phyloP scores from a whole-genome alignment of 1,140 invertebrate species.

The Nomia melanderi region DNA sequence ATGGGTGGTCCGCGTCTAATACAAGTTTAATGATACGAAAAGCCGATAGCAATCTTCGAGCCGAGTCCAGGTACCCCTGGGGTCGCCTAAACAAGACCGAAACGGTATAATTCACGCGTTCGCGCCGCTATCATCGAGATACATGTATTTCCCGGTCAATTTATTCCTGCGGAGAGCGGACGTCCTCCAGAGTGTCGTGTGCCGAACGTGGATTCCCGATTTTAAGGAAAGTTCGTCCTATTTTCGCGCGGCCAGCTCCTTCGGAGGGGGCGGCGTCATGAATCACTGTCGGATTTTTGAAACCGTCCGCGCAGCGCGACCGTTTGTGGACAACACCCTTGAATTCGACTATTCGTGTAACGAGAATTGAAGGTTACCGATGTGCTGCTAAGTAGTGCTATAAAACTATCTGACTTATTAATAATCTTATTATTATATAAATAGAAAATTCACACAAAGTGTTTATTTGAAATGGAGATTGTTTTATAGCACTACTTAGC shows the following conservation, averaged over 20 bases:
- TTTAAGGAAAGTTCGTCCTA: constrained; percentile 50
- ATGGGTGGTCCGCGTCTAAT: neutral
- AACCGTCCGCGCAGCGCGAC: too few relatives aligned
- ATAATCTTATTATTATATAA: too few relatives aligned
- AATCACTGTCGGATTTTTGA: constrained; percentile 48
- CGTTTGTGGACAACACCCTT: too few relatives aligned
- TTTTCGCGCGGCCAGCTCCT: constrained; percentile 42
- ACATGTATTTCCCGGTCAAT: constrained; percentile 45
- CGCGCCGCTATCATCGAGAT: constrained; percentile 31
- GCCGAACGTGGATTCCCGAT: constrained; percentile 38
- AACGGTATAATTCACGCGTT: constrained; percentile 49
- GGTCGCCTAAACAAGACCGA: neutral
- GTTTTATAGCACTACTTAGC: too few relatives aligned
- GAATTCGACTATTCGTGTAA: too few relatives aligned
- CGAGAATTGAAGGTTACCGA: too few relatives aligned
- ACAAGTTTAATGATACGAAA: neutral
- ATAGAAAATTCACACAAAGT: too few relatives aligned
- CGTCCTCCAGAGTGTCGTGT: constrained; percentile 52
- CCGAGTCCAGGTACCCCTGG: neutral
- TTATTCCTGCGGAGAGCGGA: constrained; percentile 38
- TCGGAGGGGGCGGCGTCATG: constrained; percentile 20
- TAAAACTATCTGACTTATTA: too few relatives aligned
- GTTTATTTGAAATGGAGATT: too few relatives aligned
- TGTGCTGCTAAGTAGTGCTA: too few relatives aligned
- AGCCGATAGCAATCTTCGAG: neutral